Percentiles rank a stretch among this genome's conserved stretches.
phyloP scores from a whole-genome alignment of 92 coral and sea anemone genomes.

The Micromussa lordhowensis region DNA sequence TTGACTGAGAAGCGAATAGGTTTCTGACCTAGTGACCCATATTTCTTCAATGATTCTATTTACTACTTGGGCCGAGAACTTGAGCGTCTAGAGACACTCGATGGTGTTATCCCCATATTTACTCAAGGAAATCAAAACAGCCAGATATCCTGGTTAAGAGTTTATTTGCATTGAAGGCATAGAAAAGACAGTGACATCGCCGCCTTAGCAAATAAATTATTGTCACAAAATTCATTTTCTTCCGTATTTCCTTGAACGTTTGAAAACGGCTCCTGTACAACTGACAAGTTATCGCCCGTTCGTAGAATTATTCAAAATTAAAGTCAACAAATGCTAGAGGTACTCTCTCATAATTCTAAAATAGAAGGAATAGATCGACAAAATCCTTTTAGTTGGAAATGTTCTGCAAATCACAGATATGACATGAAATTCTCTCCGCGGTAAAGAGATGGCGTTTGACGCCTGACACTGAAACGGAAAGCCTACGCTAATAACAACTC shows the following conservation, averaged over 20 bases:
- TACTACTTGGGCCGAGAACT: constrained; percentile 31
- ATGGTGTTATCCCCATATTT: constrained; percentile 54
- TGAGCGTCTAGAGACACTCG: constrained; percentile 13
- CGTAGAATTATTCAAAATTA: constrained; percentile 30
- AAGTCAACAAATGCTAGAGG: constrained; percentile 33
- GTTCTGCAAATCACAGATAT: constrained; percentile 33
- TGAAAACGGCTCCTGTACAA: constrained; percentile 48
- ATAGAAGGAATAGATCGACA: neutral
- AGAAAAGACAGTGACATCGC: constrained; percentile 42
- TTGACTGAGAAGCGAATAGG: constrained; percentile 31
- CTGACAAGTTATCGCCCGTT: constrained; percentile 25
- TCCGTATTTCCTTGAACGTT: constrained; percentile 37
- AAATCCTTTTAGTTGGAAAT: constrained; percentile 13
- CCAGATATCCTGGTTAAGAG: constrained; percentile 65
- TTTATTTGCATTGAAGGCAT: constrained; percentile 62
- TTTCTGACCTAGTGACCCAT: constrained; percentile 79
- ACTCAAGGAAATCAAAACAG: constrained; percentile 66
- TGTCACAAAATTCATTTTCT: constrained; percentile 34
- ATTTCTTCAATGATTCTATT: constrained; percentile 31
- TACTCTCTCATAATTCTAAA: constrained; percentile 18
- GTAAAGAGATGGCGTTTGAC: constrained; percentile 77
- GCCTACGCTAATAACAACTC: constrained; percentile 58
- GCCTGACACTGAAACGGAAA: constrained; percentile 66
- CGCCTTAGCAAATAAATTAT: constrained; percentile 47
- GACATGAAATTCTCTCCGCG: constrained; percentile 20